A percentile compares a stretch with the other conserved stretches of the same genome.
Evolutionary conservation across 2,797 vertebrate genomes (phyloP).

Genomic region (Pipistrellus pygmaeus): DNA sequence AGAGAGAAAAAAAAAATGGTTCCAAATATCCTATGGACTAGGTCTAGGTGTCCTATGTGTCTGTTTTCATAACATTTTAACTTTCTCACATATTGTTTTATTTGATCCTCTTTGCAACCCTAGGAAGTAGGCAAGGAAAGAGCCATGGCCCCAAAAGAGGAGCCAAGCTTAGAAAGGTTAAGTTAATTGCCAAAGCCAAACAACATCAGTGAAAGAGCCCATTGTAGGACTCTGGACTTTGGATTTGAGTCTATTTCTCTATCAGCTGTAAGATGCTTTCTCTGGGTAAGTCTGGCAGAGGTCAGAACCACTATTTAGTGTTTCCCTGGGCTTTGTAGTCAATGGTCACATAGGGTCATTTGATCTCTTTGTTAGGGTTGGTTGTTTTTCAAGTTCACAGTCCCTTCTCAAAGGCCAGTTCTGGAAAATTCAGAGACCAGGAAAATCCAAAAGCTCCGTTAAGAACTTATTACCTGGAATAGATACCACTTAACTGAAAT

Average conservation of each 20-base stretch:
- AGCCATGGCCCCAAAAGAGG: not conserved
- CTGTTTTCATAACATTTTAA: constrained; percentile 14
- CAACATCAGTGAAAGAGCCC: not conserved
- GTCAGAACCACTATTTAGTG: not conserved
- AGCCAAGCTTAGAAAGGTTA: constrained; percentile 56
- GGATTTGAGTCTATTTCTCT: constrained; percentile 36
- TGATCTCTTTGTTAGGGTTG: constrained; percentile 28
- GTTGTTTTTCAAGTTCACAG: constrained; percentile 29
- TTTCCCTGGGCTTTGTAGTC: constrained; percentile 6
- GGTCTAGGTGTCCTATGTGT: not conserved
- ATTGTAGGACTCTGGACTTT: not conserved
- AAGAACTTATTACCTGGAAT: not conserved
- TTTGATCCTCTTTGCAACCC: constrained; percentile 34
- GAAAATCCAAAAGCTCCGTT: not conserved
- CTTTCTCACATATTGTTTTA: constrained; percentile 15
- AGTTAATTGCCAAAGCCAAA: constrained; percentile 39
- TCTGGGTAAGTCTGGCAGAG: not conserved
- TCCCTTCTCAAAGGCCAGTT: constrained; percentile 17
- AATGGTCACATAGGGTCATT: not conserved
- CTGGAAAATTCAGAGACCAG: constrained; percentile 16
- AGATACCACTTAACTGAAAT: not conserved
- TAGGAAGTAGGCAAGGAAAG: constrained; percentile 18
- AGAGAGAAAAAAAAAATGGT: not conserved
- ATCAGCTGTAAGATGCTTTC: not conserved
- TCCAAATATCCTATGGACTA: constrained; percentile 51